These are phyloP conservation scores for Gobius niger DNA, from an alignment of 2,113 vertebrate species.

Conservation along the genomic window DNA sequence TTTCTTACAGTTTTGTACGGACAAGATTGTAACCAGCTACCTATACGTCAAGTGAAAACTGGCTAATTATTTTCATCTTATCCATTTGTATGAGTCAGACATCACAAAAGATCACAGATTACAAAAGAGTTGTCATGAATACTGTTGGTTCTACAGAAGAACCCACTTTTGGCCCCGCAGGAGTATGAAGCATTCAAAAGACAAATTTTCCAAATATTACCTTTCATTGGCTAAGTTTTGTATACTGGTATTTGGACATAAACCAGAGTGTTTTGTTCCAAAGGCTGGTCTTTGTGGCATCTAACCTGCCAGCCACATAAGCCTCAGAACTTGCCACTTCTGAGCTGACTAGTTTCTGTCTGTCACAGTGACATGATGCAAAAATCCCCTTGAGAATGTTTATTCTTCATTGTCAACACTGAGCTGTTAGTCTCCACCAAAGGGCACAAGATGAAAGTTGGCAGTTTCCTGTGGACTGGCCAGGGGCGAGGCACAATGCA, in stretches of 20 bases:
- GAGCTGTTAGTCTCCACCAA: slow-evolving; percentile 21
- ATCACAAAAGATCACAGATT: too few relatives aligned
- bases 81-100: too few relatives aligned
- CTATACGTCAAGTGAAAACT: neutral
- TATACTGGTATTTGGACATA: neutral
- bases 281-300: neutral
- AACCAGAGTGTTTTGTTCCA: neutral
- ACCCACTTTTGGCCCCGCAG: too few relatives aligned
- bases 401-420: slow-evolving; percentile 18
- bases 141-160: too few relatives aligned
- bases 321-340: neutral
- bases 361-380: neutral
- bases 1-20: neutral
- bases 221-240: neutral
- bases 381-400: slow-evolving; percentile 3
- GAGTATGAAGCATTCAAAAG: neutral
- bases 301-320: neutral
- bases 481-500: slow-evolving; percentile 16
- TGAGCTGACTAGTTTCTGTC: neutral
- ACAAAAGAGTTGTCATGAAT: too few relatives aligned
- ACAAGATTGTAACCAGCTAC: neutral
- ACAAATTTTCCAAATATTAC: neutral
- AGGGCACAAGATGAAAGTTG: slow-evolving; percentile 3
- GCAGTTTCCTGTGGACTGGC: slow-evolving; percentile 32
- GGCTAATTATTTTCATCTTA: neutral